Evolutionary conservation across 2,888 invertebrate species (phyloP).

Genomic region (Villa cingulata): DNA sequence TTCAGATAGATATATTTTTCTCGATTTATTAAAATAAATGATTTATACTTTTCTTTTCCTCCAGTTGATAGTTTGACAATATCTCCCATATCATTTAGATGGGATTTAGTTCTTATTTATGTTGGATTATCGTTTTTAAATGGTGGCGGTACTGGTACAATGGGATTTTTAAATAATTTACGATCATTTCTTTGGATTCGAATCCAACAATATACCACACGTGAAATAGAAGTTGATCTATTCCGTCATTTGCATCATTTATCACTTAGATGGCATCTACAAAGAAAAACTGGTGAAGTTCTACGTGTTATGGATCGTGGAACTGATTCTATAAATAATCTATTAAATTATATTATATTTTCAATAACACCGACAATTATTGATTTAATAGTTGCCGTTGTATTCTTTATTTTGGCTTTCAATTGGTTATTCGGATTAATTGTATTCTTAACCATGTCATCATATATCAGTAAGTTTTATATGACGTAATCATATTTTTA

Average conservation of each 20-base stretch:
- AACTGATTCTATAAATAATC: slow-evolving; percentile 88
- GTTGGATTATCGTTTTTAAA: slow-evolving; percentile 84
- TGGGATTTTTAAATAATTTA: slow-evolving; percentile 86
- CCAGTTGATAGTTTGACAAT: slow-evolving; percentile 68
- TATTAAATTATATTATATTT: slow-evolving; percentile 84
- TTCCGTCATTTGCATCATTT: slow-evolving; percentile 80
- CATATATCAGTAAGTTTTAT: slow-evolving; percentile 70
- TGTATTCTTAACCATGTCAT: slow-evolving; percentile 81
- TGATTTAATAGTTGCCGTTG: slow-evolving; percentile 82
- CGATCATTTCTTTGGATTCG: slow-evolving; percentile 88
- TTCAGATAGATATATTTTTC: no score
- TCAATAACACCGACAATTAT: slow-evolving; percentile 85
- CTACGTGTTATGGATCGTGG: slow-evolving; percentile 93
- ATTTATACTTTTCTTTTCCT: slow-evolving; percentile 22
- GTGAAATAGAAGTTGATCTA: slow-evolving; percentile 77
- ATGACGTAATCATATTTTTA: no score
- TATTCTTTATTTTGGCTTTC: slow-evolving; percentile 76
- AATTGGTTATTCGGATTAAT: slow-evolving; percentile 92
- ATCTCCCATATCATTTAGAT: slow-evolving; percentile 52
- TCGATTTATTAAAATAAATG: no score
- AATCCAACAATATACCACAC: slow-evolving; percentile 89
- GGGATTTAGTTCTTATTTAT: slow-evolving; percentile 81
- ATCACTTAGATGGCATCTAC: slow-evolving; percentile 88
- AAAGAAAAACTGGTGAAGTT: slow-evolving; percentile 93
- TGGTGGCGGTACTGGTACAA: slow-evolving; percentile 85